Conservation (phyloP, 2,113 vertebrate genomes). For the Romanogobio albipinnatus region DNA sequence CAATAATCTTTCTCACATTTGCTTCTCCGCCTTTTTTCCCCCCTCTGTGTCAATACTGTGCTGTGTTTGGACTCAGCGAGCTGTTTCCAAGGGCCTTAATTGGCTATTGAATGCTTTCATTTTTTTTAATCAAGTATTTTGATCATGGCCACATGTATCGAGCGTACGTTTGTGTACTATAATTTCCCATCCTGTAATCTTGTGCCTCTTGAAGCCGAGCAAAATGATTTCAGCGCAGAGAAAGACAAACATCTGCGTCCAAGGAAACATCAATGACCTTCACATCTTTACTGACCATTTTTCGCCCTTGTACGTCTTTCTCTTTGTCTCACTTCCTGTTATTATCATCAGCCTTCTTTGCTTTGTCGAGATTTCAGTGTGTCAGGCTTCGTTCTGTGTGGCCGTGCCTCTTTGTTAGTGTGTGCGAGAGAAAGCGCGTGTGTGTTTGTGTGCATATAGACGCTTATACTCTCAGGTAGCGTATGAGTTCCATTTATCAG, state of each 20-base stretch:
- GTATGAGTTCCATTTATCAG: slow-evolving; percentile 82
- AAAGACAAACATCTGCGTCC: slow-evolving; percentile 41
- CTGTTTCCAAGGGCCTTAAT: slow-evolving; percentile 49
- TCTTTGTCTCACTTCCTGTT: slow-evolving; percentile 27
- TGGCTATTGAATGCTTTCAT: slow-evolving; percentile 53
- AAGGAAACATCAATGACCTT: slow-evolving; percentile 46
- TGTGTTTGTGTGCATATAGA: slow-evolving; percentile 44
- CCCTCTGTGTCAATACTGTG: slow-evolving; percentile 42
- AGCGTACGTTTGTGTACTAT: slow-evolving; percentile 28
- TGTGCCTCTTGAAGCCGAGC: slow-evolving; percentile 3
- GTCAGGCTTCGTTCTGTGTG: slow-evolving; percentile 5
- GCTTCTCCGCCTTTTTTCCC: neutral
- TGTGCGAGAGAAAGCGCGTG: slow-evolving; percentile 6
- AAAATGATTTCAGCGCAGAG: slow-evolving; percentile 41
- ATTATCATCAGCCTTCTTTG: neutral
- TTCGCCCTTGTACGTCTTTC: slow-evolving; percentile 6
- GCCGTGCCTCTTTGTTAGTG: neutral
- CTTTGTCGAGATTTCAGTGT: slow-evolving; percentile 28
- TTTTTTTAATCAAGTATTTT: slow-evolving; percentile 57
- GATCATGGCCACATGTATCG: slow-evolving; percentile 43
- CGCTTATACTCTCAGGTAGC: slow-evolving; percentile 76
- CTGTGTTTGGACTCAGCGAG: slow-evolving; percentile 53
- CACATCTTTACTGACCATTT: slow-evolving; percentile 35
- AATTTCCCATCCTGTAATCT: slow-evolving; percentile 50
- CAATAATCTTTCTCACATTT: neutral